These are phyloP conservation scores for Crossaster papposus DNA, from an alignment of 53 echinoderm and acorn worm genomes.

Conservation along the genomic window DNA sequence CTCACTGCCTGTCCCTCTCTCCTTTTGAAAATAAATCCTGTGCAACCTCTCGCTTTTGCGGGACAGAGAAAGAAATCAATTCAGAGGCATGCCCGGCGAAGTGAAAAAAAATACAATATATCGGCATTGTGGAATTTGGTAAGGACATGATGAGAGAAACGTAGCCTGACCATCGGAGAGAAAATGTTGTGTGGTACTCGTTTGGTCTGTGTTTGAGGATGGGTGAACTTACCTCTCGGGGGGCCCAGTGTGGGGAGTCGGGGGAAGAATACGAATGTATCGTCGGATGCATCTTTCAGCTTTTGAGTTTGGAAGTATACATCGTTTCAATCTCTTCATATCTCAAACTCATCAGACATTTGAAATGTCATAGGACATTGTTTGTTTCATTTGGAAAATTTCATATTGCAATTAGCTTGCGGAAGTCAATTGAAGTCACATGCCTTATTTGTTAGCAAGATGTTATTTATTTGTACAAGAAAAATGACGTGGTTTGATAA, in stretches of 20 bases:
- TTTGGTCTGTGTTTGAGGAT: neutral
- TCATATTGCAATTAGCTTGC: no score
- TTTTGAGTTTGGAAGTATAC: neutral
- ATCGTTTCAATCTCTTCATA: no score
- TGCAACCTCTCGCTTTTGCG: neutral
- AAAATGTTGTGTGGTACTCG: slow-evolving; percentile 21
- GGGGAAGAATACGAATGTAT: neutral
- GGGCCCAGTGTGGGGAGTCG: neutral
- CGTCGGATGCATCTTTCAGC: neutral
- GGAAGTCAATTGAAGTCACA: no score
- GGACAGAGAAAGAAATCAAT: slow-evolving; percentile 52
- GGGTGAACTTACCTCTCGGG: slow-evolving; percentile 14
- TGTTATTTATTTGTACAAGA: no score
- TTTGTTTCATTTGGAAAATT: no score
- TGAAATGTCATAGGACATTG: no score
- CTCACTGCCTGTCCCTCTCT: neutral
- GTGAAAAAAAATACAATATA: neutral
- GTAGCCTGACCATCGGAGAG: neutral
- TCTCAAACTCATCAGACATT: no score
- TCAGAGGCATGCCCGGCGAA: neutral
- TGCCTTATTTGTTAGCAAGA: no score
- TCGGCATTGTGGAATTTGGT: slow-evolving; percentile 3
- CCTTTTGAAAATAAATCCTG: neutral
- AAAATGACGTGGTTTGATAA: no score
- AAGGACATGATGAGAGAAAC: neutral